Evolutionary conservation across 2,888 invertebrate genomes (phyloP).

Genomic region (Zele albiditarsus): DNA sequence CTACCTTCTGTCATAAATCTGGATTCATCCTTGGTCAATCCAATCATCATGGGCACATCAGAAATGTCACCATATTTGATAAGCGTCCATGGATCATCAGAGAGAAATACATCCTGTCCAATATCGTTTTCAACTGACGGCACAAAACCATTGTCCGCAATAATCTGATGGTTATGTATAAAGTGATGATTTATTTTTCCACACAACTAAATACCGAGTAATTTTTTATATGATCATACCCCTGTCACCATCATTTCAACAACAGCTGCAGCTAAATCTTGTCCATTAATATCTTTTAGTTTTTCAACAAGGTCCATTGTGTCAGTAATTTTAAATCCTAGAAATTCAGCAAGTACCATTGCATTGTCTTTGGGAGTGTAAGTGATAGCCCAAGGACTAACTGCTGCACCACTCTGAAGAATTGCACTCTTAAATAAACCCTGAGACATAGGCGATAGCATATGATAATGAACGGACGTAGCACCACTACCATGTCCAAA

Average conservation of each 20-base stretch:
- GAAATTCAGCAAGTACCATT: conserved; percentile 62
- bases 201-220: neutral
- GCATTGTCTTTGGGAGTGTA: conserved; percentile 59
- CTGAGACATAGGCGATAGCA: conserved; percentile 65
- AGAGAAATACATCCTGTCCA: conserved; percentile 63
- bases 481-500: conserved; percentile 61
- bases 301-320: conserved; percentile 61
- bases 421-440: conserved; percentile 63
- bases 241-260: conserved; percentile 48
- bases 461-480: conserved; percentile 60
- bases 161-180: conserved; percentile 50
- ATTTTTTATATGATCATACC: conserved; percentile 44
- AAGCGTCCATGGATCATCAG: conserved; percentile 62
- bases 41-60: conserved; percentile 63
- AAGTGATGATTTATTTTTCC: too few relatives aligned
- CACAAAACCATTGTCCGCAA: conserved; percentile 58
- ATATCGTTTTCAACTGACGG: conserved; percentile 61
- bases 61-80: conserved; percentile 60
- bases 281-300: conserved; percentile 54
- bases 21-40: conserved; percentile 58
- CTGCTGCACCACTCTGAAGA: conserved; percentile 60
- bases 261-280: conserved; percentile 59
- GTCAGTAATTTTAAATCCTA: conserved; percentile 62
- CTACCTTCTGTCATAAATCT: conserved; percentile 55
- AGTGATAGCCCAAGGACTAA: conserved; percentile 58